Evolutionary conservation across 2,797 vertebrate species (phyloP).

Genomic region (Catamblyrhynchus diadema): DNA sequence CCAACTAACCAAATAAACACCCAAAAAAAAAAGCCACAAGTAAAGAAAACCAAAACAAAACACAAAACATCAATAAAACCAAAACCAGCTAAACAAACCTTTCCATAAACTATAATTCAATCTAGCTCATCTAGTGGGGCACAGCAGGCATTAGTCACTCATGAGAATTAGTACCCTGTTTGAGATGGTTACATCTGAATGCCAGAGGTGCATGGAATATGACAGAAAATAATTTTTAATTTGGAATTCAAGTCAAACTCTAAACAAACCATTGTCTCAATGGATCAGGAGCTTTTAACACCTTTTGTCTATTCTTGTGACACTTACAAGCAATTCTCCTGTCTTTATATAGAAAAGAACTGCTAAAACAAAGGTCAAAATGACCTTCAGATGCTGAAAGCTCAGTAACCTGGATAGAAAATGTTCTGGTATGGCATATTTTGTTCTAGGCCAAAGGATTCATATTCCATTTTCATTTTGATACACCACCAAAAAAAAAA

Average conservation of each 20-base stretch:
- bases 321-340: neutral
- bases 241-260: neutral
- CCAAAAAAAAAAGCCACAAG: neutral
- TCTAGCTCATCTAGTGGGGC: neutral
- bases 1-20: neutral
- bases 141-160: neutral
- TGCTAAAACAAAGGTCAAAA: neutral
- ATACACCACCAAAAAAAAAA: neutral
- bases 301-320: neutral
- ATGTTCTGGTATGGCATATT: neutral
- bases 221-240: neutral
- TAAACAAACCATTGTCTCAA: neutral
- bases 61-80: neutral
- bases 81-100: neutral
- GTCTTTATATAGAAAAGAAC: neutral
- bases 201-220: neutral
- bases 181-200: neutral
- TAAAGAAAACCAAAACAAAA: neutral
- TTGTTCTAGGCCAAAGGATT: neutral
- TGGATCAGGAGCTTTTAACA: neutral
- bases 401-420: neutral
- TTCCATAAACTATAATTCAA: neutral
- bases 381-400: neutral
- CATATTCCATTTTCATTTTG: neutral
- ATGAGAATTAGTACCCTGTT: neutral